phyloP scores from a whole-genome alignment of 1,140 invertebrate genomes.

The Ips nitidus region DNA sequence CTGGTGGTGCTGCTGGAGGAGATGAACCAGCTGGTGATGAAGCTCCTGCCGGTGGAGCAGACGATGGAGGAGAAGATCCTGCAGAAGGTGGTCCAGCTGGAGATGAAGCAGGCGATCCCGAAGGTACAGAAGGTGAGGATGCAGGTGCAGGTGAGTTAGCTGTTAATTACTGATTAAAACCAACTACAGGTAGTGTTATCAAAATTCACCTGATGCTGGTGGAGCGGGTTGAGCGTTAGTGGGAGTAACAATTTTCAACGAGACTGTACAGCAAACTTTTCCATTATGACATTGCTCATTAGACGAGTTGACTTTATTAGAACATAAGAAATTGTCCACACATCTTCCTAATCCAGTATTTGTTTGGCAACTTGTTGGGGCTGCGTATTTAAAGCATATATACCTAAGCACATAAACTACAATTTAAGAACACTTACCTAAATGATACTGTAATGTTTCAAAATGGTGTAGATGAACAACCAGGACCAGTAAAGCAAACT shows the following conservation, averaged over 20 bases:
- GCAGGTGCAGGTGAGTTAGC: not conserved
- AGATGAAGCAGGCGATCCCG: not conserved
- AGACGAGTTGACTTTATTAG: not conserved
- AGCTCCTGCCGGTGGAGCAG: not conserved
- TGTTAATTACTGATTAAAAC: not conserved
- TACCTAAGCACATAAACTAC: no score
- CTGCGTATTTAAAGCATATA: no score
- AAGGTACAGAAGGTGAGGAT: not conserved
- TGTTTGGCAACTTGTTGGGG: no score
- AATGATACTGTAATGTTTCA: no score
- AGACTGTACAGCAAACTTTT: conserved; percentile 6
- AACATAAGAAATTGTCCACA: no score
- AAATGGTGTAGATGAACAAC: no score
- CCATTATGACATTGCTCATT: not conserved
- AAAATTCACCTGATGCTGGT: not conserved
- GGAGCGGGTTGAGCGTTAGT: not conserved
- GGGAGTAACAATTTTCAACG: conserved; percentile 10
- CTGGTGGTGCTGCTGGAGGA: not conserved
- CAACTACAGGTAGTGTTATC: no score
- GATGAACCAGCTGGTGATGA: conserved; percentile 5
- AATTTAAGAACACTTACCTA: no score
- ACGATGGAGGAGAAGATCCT: not conserved
- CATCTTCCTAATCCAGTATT: no score
- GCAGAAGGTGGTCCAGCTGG: not conserved
- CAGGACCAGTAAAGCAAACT: no score